phyloP scores from a whole-genome alignment of 2,797 vertebrate species.

The Chaetodon trifasciatus region DNA sequence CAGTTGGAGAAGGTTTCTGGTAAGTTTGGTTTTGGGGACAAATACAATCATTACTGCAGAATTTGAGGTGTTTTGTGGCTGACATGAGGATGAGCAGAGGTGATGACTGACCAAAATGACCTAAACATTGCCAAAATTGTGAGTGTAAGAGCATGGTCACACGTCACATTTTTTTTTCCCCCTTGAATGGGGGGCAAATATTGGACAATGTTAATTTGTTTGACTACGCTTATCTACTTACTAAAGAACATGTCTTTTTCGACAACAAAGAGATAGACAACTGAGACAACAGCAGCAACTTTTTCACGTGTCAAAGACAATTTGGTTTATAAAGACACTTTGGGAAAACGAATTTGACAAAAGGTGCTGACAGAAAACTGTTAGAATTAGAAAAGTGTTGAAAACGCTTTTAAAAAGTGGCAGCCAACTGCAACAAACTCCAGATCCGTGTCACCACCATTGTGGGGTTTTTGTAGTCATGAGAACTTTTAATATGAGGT shows the following conservation, averaged over 20 bases:
- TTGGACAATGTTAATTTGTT: no score
- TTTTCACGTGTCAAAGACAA: constrained; percentile 2
- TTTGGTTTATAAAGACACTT: not conserved
- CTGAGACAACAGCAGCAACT: not conserved
- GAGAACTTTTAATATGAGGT: not conserved
- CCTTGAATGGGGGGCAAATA: no score
- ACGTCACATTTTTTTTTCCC: no score
- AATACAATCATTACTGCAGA: no score
- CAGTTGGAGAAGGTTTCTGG: not conserved
- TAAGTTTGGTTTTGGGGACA: not conserved
- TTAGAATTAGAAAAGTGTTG: not conserved
- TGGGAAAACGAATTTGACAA: constrained; percentile 3
- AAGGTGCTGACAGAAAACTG: constrained; percentile 12
- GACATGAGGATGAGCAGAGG: not conserved
- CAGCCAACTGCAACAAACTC: not conserved
- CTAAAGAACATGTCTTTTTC: no score
- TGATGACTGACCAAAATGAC: not conserved
- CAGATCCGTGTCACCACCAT: not conserved
- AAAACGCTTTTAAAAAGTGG: not conserved
- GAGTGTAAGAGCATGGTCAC: not conserved
- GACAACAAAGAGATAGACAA: not conserved
- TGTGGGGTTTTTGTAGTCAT: not conserved
- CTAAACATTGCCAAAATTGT: not conserved
- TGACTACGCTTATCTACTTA: no score
- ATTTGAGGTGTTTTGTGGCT: not conserved